Percentiles rank a stretch among this genome's conserved stretches.
Evolutionary conservation across 2,888 invertebrate genomes (phyloP).

Genomic region (Eupsilia transversa): DNA sequence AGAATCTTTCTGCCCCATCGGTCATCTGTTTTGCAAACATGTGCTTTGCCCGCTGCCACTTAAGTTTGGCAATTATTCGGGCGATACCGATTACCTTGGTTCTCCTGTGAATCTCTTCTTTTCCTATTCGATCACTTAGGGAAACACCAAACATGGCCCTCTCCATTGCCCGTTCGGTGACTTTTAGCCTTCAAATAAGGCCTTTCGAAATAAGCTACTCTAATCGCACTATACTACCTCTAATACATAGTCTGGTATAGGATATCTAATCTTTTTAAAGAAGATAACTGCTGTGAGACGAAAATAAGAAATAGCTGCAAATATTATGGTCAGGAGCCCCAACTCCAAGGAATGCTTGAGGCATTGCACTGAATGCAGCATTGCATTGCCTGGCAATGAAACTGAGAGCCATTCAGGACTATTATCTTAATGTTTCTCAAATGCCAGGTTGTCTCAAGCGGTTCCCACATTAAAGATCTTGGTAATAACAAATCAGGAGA

Average conservation of each 20-base stretch:
- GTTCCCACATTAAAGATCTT: constrained; percentile 20
- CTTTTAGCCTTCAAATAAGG: too few relatives aligned
- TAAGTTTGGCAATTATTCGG: too few relatives aligned
- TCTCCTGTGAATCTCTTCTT: too few relatives aligned
- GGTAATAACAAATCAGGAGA: not conserved
- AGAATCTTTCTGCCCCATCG: too few relatives aligned
- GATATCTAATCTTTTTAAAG: not conserved
- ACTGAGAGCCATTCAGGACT: not conserved
- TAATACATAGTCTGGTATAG: not conserved
- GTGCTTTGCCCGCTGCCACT: too few relatives aligned
- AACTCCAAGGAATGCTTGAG: not conserved
- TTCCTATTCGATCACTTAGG: too few relatives aligned
- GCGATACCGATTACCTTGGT: too few relatives aligned
- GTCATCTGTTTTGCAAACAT: too few relatives aligned
- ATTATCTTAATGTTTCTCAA: not conserved
- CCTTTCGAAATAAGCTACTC: not conserved
- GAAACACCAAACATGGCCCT: too few relatives aligned
- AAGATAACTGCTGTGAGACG: too few relatives aligned
- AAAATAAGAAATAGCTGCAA: not conserved
- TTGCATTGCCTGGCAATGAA: not conserved
- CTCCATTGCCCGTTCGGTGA: too few relatives aligned
- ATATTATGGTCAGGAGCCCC: not conserved
- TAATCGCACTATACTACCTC: not conserved
- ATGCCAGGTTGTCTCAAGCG: not conserved
- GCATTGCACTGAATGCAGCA: too few relatives aligned